Percentiles rank a stretch among this genome's conserved stretches.
Evolutionary conservation across 2,888 invertebrate genomes (phyloP).

Genomic region (Tipula confusa): DNA sequence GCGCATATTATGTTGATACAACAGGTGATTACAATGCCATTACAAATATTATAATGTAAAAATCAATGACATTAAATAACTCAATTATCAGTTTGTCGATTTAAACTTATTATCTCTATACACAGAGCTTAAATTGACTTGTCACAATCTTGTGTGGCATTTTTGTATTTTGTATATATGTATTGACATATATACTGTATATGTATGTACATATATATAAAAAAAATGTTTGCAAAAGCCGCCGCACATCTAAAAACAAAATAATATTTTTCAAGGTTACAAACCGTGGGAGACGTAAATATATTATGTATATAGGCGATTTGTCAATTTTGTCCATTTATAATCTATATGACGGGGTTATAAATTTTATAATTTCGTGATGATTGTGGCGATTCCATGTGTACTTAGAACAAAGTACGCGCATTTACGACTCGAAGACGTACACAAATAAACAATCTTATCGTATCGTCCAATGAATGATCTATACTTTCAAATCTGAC

Average conservation of each 20-base stretch:
- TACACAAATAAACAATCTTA: not conserved
- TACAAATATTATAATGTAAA: not conserved
- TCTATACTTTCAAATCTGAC: not conserved
- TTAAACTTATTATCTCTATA: not conserved
- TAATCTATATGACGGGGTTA: not conserved
- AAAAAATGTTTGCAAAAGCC: not conserved
- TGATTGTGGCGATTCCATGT: not conserved
- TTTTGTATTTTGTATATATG: not conserved
- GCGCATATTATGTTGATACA: not conserved
- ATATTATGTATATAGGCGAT: not conserved
- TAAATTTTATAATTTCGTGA: not conserved
- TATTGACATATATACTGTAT: too few species aligned
- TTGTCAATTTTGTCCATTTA: not conserved
- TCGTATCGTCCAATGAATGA: not conserved
- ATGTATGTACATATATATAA: not conserved
- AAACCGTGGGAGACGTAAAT: not conserved
- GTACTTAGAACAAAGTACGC: not conserved
- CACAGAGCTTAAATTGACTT: constrained; percentile 1
- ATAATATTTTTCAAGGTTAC: not conserved
- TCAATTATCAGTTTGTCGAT: not conserved
- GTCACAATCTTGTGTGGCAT: not conserved
- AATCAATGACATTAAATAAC: constrained; percentile 12
- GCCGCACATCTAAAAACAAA: not conserved
- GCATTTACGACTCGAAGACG: not conserved
- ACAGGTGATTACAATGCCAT: not conserved